A percentile compares a stretch with the other conserved stretches of the same genome.
These are phyloP conservation scores for Psittacula echo DNA, from an alignment of 2,797 vertebrate species.

Conservation along the genomic window DNA sequence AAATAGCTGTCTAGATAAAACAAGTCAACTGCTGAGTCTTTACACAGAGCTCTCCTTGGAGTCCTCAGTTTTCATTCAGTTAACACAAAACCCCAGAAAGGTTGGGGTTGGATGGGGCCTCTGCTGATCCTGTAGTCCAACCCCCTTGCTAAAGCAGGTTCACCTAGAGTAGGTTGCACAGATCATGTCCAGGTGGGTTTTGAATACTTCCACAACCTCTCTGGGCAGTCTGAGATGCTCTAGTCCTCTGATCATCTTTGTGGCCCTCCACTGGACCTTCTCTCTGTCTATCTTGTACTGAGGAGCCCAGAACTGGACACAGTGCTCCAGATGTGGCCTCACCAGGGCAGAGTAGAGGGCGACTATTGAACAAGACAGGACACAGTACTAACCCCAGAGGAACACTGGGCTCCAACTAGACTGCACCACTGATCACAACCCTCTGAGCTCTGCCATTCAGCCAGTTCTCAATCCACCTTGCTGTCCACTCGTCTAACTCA, in stretches of 20 bases:
- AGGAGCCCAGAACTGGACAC: not conserved
- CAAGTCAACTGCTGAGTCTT: not conserved
- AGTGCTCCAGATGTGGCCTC: not conserved
- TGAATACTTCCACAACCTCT: not conserved
- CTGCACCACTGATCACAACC: not conserved
- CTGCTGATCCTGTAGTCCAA: not conserved
- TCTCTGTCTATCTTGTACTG: not conserved
- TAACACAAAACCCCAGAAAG: not conserved
- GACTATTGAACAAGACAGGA: not conserved
- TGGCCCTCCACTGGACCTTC: not conserved
- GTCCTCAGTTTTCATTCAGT: not conserved
- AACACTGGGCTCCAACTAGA: not conserved
- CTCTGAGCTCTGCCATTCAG: not conserved
- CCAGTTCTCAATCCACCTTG: not conserved
- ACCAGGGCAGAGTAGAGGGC: not conserved
- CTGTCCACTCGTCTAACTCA: not conserved
- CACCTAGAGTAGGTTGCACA: not conserved
- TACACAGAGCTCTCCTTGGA: not conserved
- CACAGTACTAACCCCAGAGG: not conserved
- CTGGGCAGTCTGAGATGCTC: not conserved
- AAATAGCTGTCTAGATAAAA: slow-evolving; percentile 8
- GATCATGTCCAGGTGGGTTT: not conserved
- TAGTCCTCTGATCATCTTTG: not conserved
- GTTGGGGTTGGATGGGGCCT: not conserved
- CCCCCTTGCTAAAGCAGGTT: not conserved